These are phyloP conservation scores for Bugulina stolonifera DNA, from an alignment of 2,888 invertebrate species.

Conservation along the genomic window DNA sequence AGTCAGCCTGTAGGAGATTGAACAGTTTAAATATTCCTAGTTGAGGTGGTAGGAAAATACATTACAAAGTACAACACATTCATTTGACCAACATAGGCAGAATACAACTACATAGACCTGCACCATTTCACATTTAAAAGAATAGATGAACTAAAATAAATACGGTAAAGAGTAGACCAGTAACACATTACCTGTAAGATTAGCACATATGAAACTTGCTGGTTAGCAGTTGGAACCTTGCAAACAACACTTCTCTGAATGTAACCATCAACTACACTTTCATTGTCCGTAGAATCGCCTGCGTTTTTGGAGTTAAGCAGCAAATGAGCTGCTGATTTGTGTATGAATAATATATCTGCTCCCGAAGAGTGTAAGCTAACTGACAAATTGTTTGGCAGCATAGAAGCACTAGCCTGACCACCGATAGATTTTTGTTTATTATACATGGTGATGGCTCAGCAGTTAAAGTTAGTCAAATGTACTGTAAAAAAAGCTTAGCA, in stretches of 20 bases:
- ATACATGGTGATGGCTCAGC: slow-evolving; percentile 5
- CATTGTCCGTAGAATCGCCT: not conserved
- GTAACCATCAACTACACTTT: not conserved
- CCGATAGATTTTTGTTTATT: not conserved
- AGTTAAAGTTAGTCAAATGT: too few relatives aligned
- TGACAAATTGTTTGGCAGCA: slow-evolving; percentile 12
- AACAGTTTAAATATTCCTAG: too few relatives aligned
- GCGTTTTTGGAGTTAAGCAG: not conserved
- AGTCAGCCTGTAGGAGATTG: slow-evolving; percentile 23
- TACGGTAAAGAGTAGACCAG: not conserved
- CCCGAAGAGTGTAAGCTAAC: not conserved
- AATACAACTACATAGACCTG: too few relatives aligned
- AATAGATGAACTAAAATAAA: too few relatives aligned
- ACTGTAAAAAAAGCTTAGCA: too few relatives aligned
- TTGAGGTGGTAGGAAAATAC: too few relatives aligned
- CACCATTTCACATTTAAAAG: too few relatives aligned
- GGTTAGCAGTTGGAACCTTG: slow-evolving; percentile 1
- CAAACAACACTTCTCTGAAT: slow-evolving; percentile 9
- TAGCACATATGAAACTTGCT: slow-evolving; percentile 3
- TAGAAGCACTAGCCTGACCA: not conserved
- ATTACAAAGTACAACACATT: too few relatives aligned
- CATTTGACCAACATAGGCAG: too few relatives aligned
- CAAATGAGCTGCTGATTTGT: slow-evolving; percentile 19
- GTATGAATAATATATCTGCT: not conserved
- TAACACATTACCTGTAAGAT: not conserved